Conservation (phyloP, 2,888 invertebrate genomes). For the Emmelina monodactyla region DNA sequence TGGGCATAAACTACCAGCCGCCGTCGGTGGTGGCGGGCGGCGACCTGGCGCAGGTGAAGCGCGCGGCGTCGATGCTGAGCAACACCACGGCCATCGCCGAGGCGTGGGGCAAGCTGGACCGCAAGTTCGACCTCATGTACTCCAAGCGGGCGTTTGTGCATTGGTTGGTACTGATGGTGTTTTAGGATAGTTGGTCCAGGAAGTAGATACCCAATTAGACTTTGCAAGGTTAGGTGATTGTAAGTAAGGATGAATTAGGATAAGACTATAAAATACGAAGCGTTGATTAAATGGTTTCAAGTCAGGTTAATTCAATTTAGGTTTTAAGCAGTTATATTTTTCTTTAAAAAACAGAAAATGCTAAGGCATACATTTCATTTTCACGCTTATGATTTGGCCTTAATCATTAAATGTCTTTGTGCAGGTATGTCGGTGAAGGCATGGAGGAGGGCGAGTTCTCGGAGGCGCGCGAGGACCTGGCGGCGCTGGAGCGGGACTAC, state of each 20-base stretch:
- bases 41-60: conserved; percentile 81
- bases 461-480: conserved; percentile 82
- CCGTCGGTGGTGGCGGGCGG: conserved; percentile 80
- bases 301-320: too few species aligned
- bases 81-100: conserved; percentile 92
- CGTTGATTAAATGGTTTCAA: too few species aligned
- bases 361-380: too few species aligned
- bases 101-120: conserved; percentile 89
- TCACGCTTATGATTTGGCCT: too few species aligned
- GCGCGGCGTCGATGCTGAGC: conserved; percentile 89
- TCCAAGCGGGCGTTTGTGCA: conserved; percentile 94
- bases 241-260: too few species aligned
- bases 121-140: conserved; percentile 95
- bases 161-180: conserved; percentile 69
- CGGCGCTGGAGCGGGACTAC: conserved; percentile 76
- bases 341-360: too few species aligned
- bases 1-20: conserved; percentile 84
- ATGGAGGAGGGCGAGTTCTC: conserved; percentile 87
- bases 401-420: too few species aligned
- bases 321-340: too few species aligned
- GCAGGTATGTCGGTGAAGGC: conserved; percentile 82
- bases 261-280: too few species aligned
- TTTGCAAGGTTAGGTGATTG: background rate
- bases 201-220: background rate
- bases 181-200: background rate